These are phyloP conservation scores for Triplophysa yarkandensis DNA, from an alignment of 2,797 vertebrate genomes.

Conservation along the genomic window DNA sequence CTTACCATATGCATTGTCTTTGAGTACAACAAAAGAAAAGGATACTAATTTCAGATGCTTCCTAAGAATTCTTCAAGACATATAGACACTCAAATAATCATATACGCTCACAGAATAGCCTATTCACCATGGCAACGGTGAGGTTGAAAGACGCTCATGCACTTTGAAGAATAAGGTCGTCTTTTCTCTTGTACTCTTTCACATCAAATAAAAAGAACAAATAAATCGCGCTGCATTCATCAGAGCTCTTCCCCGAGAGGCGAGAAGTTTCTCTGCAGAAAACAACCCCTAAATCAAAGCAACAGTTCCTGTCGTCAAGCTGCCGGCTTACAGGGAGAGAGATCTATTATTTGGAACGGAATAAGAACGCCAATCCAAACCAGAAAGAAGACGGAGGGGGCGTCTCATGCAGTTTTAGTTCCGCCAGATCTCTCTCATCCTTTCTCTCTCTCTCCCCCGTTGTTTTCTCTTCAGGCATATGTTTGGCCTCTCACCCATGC, in stretches of 20 bases:
- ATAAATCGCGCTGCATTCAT: conserved; percentile 57
- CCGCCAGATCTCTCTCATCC: conserved; percentile 66
- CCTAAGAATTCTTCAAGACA: neutral
- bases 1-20: neutral
- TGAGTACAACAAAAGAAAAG: neutral
- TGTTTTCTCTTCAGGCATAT: conserved; percentile 65
- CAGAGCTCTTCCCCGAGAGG: conserved; percentile 55
- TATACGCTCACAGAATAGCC: neutral
- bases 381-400: conserved; percentile 30
- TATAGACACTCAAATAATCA: neutral
- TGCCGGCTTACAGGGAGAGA: conserved; percentile 21
- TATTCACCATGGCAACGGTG: conserved; percentile 48
- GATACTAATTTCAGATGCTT: conserved; percentile 5
- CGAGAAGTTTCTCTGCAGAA: conserved; percentile 46
- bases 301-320: conserved; percentile 38
- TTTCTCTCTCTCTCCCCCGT: conserved; percentile 55
- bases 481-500: conserved; percentile 81
- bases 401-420: conserved; percentile 48
- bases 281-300: conserved; percentile 51
- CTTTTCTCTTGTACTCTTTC: conserved; percentile 48
- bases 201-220: conserved; percentile 58
- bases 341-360: conserved; percentile 54
- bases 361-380: conserved; percentile 49
- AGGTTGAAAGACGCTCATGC: conserved; percentile 16
- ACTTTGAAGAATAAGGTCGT: conserved; percentile 9